Evolutionary conservation across 2,113 vertebrate species (phyloP).

Genomic region (Muntiacus reevesi): DNA sequence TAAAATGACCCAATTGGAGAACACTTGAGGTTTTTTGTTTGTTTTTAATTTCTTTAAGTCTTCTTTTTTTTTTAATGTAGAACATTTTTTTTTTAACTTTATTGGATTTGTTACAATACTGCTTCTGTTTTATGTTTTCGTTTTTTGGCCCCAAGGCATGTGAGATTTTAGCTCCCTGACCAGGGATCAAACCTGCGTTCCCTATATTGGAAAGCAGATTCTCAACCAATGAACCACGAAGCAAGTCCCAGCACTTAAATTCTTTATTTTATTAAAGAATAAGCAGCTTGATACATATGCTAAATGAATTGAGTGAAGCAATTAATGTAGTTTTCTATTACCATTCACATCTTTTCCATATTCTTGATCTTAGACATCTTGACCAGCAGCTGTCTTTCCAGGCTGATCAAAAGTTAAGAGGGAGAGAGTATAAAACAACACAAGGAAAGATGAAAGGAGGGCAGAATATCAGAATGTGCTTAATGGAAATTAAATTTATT

Average conservation of each 20-base stretch:
- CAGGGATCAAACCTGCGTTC: not conserved
- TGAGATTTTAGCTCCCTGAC: not conserved
- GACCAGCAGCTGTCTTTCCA: not conserved
- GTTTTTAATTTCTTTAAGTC: not conserved
- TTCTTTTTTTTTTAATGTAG: not conserved
- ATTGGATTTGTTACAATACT: not conserved
- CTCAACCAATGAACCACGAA: not conserved
- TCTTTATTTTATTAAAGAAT: not conserved
- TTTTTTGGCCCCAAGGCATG: not conserved
- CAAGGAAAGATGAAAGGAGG: not conserved
- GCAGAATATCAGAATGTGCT: not conserved
- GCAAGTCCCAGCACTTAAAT: not conserved
- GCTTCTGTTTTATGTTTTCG: not conserved
- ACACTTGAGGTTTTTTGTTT: not conserved
- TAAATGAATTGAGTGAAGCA: not conserved
- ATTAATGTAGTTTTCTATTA: not conserved
- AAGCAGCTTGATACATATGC: not conserved
- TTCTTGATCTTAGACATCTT: not conserved
- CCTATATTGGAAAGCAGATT: not conserved
- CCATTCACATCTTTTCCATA: not conserved
- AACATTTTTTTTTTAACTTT: not conserved
- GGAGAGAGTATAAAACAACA: not conserved
- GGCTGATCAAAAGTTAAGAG: not conserved
- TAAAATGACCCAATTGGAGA: not conserved
- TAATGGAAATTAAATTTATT: not conserved